These are phyloP conservation scores for Pluvialis apricaria DNA, from an alignment of 2,113 vertebrate species.

Conservation along the genomic window DNA sequence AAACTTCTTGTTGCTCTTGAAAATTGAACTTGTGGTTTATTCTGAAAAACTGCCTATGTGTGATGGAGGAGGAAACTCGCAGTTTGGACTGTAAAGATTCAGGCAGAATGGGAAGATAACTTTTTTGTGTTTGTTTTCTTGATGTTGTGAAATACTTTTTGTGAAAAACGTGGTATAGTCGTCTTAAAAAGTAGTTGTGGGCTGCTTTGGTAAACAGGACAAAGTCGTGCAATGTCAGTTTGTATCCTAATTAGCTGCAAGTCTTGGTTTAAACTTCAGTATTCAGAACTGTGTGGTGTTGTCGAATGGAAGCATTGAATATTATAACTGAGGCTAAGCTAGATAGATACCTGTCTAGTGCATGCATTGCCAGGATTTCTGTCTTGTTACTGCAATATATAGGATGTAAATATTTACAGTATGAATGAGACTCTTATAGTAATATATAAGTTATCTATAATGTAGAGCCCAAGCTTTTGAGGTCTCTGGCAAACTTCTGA, in stretches of 20 bases:
- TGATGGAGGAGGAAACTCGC: not conserved
- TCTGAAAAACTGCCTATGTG: not conserved
- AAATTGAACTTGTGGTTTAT: not conserved
- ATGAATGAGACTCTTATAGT: not conserved
- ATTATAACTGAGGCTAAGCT: not conserved
- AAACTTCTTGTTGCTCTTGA: not conserved
- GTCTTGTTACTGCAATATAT: not conserved
- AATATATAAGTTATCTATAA: not conserved
- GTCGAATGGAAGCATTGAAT: not conserved
- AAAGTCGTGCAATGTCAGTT: not conserved
- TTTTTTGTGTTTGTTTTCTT: not conserved
- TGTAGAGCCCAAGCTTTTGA: not conserved
- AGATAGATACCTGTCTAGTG: not conserved
- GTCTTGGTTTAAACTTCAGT: not conserved
- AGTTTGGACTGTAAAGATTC: not conserved
- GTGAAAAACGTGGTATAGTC: not conserved
- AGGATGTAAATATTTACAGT: not conserved
- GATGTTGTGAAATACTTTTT: not conserved
- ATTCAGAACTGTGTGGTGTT: not conserved
- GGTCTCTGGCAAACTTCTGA: not conserved
- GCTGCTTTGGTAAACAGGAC: not conserved
- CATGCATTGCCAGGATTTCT: not conserved
- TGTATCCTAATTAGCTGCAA: not conserved
- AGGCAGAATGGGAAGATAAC: not conserved
- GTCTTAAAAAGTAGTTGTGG: not conserved